Evolutionary conservation across 1,140 invertebrate species (phyloP).

Genomic region (Phthorimaea operculella): DNA sequence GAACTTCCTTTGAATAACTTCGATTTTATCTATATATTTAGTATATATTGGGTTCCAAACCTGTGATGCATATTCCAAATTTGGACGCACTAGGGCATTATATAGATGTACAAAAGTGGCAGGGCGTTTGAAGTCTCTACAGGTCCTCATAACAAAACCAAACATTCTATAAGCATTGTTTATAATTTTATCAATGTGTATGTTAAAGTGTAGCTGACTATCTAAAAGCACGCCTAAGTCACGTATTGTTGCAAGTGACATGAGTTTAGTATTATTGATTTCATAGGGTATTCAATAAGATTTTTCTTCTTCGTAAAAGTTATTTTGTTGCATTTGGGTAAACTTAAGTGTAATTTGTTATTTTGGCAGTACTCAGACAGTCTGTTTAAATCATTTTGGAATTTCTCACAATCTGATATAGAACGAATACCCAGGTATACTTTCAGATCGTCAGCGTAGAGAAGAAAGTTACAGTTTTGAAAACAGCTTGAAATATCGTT

Average conservation of each 20-base stretch:
- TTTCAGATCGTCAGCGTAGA: conserved; percentile 8
- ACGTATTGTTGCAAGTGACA: conserved; percentile 8
- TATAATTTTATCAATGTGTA: conserved; percentile 16
- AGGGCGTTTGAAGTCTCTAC: conserved; percentile 14
- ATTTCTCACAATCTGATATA: not conserved
- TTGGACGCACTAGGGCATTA: conserved; percentile 14
- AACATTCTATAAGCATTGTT: conserved; percentile 20
- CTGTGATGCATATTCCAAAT: conserved; percentile 21
- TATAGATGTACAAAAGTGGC: conserved; percentile 10
- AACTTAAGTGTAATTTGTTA: not conserved
- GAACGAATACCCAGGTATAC: not conserved
- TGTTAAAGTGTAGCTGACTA: conserved; percentile 14
- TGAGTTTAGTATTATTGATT: conserved; percentile 2
- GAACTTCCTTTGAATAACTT: conserved; percentile 15
- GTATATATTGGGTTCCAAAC: conserved; percentile 23
- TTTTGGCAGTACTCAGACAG: not conserved
- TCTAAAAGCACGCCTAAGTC: conserved; percentile 23
- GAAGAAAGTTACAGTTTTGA: not conserved
- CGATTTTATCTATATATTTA: conserved; percentile 16
- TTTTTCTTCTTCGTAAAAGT: conserved; percentile 26
- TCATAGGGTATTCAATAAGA: conserved; percentile 6
- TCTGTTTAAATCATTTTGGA: not conserved
- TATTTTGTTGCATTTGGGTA: conserved; percentile 9
- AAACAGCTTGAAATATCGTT: conserved; percentile 6
- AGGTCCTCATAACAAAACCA: conserved; percentile 19